Evolutionary conservation across 2,113 vertebrate species (phyloP).

Genomic region (Oncorhynchus kisutch): DNA sequence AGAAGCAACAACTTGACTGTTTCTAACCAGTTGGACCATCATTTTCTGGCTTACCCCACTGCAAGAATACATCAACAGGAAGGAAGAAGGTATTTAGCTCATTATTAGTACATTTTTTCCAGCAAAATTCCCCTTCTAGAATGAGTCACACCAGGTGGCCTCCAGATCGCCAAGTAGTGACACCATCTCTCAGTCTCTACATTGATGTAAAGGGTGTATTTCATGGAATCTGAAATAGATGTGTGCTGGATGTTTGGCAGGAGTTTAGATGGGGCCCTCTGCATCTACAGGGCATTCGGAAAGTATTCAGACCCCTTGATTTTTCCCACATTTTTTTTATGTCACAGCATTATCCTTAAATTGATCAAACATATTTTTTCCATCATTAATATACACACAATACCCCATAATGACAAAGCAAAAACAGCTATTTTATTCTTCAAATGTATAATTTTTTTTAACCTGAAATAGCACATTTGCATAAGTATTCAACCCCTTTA

Average conservation of each 20-base stretch:
- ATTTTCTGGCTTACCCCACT: not conserved
- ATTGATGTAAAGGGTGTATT: slow-evolving; percentile 73
- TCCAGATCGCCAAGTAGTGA: slow-evolving; percentile 78
- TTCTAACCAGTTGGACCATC: not conserved
- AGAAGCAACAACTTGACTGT: too few species aligned
- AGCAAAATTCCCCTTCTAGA: slow-evolving; percentile 65
- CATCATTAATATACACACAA: too few species aligned
- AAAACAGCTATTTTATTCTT: too few species aligned
- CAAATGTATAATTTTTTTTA: too few species aligned
- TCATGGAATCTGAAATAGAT: slow-evolving; percentile 72
- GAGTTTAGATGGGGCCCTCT: slow-evolving; percentile 61
- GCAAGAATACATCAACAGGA: not conserved
- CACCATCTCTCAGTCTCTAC: slow-evolving; percentile 57
- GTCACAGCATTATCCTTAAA: too few species aligned
- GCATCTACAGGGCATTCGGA: too few species aligned
- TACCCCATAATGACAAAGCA: too few species aligned
- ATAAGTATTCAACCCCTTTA: too few species aligned
- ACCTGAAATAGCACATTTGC: too few species aligned
- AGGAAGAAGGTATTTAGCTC: slow-evolving; percentile 33
- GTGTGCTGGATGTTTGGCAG: slow-evolving; percentile 73
- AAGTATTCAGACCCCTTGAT: too few species aligned
- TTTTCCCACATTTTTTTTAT: too few species aligned
- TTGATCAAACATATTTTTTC: too few species aligned
- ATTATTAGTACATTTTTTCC: slow-evolving; percentile 54
- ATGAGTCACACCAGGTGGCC: slow-evolving; percentile 78